These are phyloP conservation scores for Ceyx margarethae DNA, from an alignment of 2,113 vertebrate species.

Conservation along the genomic window DNA sequence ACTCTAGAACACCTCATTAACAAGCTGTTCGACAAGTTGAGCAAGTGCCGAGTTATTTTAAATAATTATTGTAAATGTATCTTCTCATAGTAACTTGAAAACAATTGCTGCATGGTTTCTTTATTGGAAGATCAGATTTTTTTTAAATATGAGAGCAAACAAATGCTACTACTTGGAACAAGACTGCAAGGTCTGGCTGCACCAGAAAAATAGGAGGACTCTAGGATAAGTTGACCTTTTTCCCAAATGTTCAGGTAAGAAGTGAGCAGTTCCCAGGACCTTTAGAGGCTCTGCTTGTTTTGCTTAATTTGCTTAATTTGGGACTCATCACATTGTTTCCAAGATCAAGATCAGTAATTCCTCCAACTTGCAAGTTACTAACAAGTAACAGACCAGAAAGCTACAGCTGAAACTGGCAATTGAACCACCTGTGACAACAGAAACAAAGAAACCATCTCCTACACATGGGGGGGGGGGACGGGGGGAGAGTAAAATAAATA, in stretches of 20 bases:
- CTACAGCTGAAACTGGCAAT: not conserved
- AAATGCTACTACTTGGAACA: not conserved
- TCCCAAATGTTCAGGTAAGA: not conserved
- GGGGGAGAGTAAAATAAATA: not conserved
- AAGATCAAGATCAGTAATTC: not conserved
- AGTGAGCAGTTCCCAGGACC: not conserved
- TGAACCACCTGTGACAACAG: not conserved
- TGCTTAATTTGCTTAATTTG: not conserved
- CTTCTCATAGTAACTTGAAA: not conserved
- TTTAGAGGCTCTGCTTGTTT: not conserved
- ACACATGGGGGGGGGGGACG: rapidly evolving
- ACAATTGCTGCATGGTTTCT: not conserved
- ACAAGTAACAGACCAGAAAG: not conserved
- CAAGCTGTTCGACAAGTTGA: conserved; percentile 48
- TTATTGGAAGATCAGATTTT: not conserved
- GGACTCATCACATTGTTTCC: not conserved
- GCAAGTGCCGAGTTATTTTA: conserved; percentile 9
- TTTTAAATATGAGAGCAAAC: not conserved
- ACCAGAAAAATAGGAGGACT: rapidly evolving
- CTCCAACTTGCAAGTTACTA: not conserved
- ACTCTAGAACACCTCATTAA: conserved; percentile 46
- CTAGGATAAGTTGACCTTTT: not conserved
- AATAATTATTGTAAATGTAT: conserved; percentile 29
- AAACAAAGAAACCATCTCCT: not conserved
- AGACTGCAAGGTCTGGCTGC: not conserved